Base-by-base conservation (phyloP, 2,888 invertebrate species). In the Pegoplata infirma region DNA sequence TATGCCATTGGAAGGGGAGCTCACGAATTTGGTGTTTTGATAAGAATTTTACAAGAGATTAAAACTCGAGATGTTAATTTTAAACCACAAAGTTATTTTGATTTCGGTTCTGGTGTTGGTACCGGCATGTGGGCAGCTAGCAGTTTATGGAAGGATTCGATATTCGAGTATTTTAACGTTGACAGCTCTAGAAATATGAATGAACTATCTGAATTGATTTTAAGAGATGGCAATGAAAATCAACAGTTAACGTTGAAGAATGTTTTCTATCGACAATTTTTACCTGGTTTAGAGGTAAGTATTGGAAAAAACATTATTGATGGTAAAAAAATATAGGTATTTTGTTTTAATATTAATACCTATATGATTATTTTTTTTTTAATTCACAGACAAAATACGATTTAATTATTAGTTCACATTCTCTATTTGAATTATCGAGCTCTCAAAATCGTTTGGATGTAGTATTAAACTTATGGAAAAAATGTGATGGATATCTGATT, bases 81-180 rank as follows among this genome's bases (percentile, higher is more conserved):
- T 86, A 90, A 91, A 73, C 98, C 98, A 0, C 90, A 91, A 73
- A 92, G 92, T 61, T 92, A 97, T 81, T 95, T 98, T 83, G 98
- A 98, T 90, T 97, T 96, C 88, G 98, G 98, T 0, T 96, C 97
- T 5, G 98, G 98, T 0, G 90, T 96, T 4, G 98, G 97, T 0
- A 94, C 96, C 0, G 95, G 93, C 0, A 92, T 94, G 66, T 97
- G 97, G 97, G 98, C 96, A 0, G 93, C 94, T 0, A 93, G 93
- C 83, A 88, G 90, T 3, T 90, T 92, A 14, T 98, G 97, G 97
- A 90, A 91, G 7, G 90, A 92, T 0, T 88, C 92, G 17, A 91
- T 98, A 28, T 92, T 91, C 84, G 98, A 98, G 90, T 96, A 95
- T 87, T 94, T 94, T 82, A 94, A 95, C 86, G 94, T 98, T 0